These are phyloP conservation scores for Priocnemis perturbator DNA, from an alignment of 2,888 invertebrate genomes.

Conservation along the genomic window DNA sequence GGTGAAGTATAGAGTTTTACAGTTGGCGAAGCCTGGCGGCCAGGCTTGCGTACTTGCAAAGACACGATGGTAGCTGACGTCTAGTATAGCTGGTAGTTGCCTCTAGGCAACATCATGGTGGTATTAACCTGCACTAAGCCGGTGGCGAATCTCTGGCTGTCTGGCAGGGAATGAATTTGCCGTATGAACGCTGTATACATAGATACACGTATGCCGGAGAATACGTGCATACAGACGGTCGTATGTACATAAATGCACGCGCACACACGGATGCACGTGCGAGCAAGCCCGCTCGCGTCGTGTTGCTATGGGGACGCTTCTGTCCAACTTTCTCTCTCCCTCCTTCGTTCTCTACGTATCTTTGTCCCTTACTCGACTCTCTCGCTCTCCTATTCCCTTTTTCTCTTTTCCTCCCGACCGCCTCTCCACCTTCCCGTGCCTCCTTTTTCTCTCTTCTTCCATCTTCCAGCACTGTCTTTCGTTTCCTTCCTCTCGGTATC, in stretches of 20 bases:
- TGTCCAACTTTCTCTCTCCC: slow-evolving; percentile 25
- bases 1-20: too few relatives aligned
- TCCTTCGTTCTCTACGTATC: slow-evolving; percentile 16
- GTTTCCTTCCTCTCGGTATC: slow-evolving; percentile 13
- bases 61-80: too few relatives aligned
- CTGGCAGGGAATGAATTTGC: slow-evolving; percentile 36
- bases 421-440: slow-evolving; percentile 34
- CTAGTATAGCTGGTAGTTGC: too few relatives aligned
- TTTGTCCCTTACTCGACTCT: slow-evolving; percentile 20
- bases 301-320: slow-evolving; percentile 57
- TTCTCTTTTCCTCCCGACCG: slow-evolving; percentile 17
- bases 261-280: slow-evolving; percentile 5
- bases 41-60: too few relatives aligned
- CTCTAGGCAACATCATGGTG: too few relatives aligned
- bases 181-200: slow-evolving; percentile 19
- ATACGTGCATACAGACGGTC: slow-evolving; percentile 7
- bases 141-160: background rate
- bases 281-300: slow-evolving; percentile 35
- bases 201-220: slow-evolving; percentile 7
- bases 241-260: too few relatives aligned
- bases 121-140: background rate
- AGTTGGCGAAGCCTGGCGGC: too few relatives aligned
- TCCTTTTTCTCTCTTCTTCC: slow-evolving; percentile 25
- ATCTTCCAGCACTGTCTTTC: slow-evolving; percentile 17
- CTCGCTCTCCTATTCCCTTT: slow-evolving; percentile 15